A percentile compares a stretch with the other conserved stretches of the same genome.
These are phyloP conservation scores for Eleginops maclovinus DNA, from an alignment of 2,113 vertebrate species.

Conservation along the genomic window DNA sequence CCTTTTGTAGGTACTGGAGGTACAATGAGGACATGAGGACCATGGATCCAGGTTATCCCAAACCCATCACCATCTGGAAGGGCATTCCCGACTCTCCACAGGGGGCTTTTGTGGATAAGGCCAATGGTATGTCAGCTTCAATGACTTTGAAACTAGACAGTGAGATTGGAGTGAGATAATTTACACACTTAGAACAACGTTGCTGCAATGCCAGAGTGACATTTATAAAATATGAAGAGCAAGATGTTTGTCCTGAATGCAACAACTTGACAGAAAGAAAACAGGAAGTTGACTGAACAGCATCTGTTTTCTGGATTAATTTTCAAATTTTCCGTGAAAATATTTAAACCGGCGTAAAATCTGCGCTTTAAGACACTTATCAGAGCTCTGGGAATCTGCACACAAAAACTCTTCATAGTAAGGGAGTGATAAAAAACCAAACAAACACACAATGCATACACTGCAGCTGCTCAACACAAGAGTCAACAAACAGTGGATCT, in stretches of 20 bases:
- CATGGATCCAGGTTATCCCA: slow-evolving; percentile 98
- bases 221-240: neutral
- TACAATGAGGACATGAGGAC: slow-evolving; percentile 98
- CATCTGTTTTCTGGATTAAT: neutral
- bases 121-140: slow-evolving; percentile 87
- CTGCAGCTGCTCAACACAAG: neutral
- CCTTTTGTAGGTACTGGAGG: slow-evolving; percentile 91
- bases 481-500: neutral
- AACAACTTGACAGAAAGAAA: neutral
- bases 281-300: neutral
- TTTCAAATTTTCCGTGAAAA: neutral
- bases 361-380: neutral
- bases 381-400: neutral
- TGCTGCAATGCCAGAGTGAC: no score
- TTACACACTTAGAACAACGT: no score
- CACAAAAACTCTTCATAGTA: neutral
- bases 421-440: neutral
- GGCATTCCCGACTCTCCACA: slow-evolving; percentile 98
- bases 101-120: slow-evolving; percentile 98
- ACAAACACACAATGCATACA: neutral
- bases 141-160: slow-evolving; percentile 5
- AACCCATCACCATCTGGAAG: slow-evolving; percentile 98
- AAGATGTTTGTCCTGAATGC: neutral
- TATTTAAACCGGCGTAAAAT: neutral
- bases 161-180: neutral